Conservation (phyloP, 1,140 invertebrate species). For the Acromyrmex echinatior region DNA sequence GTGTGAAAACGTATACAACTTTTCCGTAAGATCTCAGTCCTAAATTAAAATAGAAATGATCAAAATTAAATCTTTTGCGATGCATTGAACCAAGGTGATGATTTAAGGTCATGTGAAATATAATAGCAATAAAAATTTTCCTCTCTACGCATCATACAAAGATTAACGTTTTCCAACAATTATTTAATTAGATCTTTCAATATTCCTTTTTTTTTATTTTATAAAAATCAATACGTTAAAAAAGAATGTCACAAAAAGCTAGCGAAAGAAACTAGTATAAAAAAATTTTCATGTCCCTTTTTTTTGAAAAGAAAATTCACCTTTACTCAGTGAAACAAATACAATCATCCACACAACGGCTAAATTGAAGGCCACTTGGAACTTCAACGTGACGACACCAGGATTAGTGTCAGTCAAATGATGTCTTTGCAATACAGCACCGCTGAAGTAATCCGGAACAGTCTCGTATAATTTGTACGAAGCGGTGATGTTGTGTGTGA, state of each 20-base stretch:
- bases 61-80: neutral
- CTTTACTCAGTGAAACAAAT: constrained; percentile 96
- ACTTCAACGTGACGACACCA: constrained; percentile 91
- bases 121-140: neutral
- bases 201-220: neutral
- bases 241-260: constrained; percentile 24
- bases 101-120: neutral
- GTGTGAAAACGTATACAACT: constrained; percentile 91
- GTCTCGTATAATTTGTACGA: constrained; percentile 91
- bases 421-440: constrained; percentile 92
- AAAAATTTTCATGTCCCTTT: neutral
- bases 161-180: neutral
- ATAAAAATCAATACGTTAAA: constrained; percentile 2
- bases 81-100: neutral
- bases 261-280: neutral
- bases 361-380: constrained; percentile 95
- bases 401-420: constrained; percentile 88
- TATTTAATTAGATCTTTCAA: neutral
- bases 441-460: constrained; percentile 94
- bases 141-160: neutral
- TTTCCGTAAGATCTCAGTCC: constrained; percentile 94
- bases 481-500: constrained; percentile 82
- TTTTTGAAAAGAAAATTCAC: constrained; percentile 77
- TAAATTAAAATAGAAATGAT: constrained; percentile 75
- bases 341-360: constrained; percentile 96